A percentile compares a stretch with the other conserved stretches of the same genome.
phyloP scores from a whole-genome alignment of 2,113 vertebrate genomes.

The Oceanodroma tethys region DNA sequence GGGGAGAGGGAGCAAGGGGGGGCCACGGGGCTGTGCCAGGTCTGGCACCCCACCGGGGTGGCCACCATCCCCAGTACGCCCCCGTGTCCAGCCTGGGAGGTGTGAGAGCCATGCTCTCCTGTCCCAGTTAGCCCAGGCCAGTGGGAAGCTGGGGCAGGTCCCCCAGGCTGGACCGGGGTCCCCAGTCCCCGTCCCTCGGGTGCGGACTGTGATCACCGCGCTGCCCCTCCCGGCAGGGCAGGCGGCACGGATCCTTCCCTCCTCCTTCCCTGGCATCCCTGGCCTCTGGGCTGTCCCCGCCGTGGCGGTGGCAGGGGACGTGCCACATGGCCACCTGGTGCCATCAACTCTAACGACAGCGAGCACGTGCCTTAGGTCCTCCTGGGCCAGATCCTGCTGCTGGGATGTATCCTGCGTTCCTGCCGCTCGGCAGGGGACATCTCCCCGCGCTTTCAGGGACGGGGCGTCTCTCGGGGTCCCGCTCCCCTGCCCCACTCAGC shows the following conservation, averaged over 20 bases:
- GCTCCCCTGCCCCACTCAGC: not conserved
- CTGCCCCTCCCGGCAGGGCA: not conserved
- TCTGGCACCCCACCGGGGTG: rapidly evolving
- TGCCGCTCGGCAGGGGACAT: rapidly evolving
- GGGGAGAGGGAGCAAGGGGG: not conserved
- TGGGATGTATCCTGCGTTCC: not conserved
- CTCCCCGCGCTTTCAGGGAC: not conserved
- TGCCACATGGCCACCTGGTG: not conserved
- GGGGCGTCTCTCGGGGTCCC: not conserved
- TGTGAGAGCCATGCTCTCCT: rapidly evolving
- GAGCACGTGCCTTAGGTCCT: not conserved
- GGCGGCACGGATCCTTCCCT: not conserved
- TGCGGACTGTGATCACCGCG: rapidly evolving
- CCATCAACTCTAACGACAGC: rapidly evolving
- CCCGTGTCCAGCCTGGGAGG: not conserved
- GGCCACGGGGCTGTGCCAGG: not conserved
- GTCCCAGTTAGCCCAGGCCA: not conserved
- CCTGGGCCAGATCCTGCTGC: not conserved
- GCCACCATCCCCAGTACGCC: rapidly evolving
- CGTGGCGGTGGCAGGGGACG: rapidly evolving
- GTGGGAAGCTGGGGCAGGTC: not conserved
- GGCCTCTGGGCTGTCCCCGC: not conserved
- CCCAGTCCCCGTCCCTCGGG: rapidly evolving
- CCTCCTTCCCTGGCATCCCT: not conserved
- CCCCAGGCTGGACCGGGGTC: not conserved